These are phyloP conservation scores for Hirudinaria manillensis DNA, from an alignment of 2,888 invertebrate genomes.

Conservation along the genomic window DNA sequence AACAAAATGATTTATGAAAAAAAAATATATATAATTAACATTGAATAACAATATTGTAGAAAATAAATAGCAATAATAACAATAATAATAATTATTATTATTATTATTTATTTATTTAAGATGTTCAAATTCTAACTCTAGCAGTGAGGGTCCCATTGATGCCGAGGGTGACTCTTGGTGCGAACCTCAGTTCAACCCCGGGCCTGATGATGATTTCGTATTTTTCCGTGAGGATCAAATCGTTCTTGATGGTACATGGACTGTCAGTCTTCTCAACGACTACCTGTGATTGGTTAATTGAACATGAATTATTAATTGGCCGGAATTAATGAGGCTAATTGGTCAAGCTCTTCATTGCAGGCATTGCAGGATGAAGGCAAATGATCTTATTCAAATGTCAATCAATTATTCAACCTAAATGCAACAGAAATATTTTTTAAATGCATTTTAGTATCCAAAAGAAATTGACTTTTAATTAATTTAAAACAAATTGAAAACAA, in stretches of 20 bases:
- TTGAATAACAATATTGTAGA: background rate
- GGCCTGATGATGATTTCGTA: slow-evolving; percentile 79
- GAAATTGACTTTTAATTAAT: too few relatives aligned
- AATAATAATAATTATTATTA: background rate
- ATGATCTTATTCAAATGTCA: too few relatives aligned
- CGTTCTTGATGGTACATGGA: slow-evolving; percentile 50
- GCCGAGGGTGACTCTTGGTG: slow-evolving; percentile 85
- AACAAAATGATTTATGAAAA: too few relatives aligned
- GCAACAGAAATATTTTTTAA: too few relatives aligned
- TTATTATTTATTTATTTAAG: background rate
- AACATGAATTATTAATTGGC: background rate
- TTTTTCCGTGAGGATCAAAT: slow-evolving; percentile 71
- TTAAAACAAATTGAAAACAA: too few relatives aligned
- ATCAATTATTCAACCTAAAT: too few relatives aligned
- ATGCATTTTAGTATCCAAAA: too few relatives aligned
- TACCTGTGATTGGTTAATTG: slow-evolving; percentile 5
- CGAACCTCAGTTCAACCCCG: slow-evolving; percentile 81
- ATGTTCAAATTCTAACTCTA: slow-evolving; percentile 61
- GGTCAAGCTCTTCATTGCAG: too few relatives aligned
- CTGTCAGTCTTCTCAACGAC: slow-evolving; percentile 32
- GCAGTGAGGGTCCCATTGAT: slow-evolving; percentile 82
- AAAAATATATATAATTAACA: background rate
- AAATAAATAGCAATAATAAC: background rate
- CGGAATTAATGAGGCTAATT: background rate
- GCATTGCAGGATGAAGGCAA: too few relatives aligned